Conservation (phyloP, 2,113 vertebrate genomes). For the Tylochromis polylepis region DNA sequence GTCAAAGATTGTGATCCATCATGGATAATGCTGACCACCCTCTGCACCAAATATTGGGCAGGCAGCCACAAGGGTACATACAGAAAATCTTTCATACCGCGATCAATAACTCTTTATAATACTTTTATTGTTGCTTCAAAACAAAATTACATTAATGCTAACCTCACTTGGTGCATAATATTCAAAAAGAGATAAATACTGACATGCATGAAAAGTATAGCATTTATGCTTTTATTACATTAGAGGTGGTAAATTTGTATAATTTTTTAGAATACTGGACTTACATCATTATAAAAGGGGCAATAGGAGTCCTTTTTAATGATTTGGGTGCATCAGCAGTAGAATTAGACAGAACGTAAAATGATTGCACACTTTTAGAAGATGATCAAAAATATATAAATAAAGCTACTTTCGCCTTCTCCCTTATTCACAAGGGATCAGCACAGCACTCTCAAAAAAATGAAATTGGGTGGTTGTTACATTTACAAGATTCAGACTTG, state of each 20-base stretch:
- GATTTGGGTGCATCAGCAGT: neutral
- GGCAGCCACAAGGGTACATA: neutral
- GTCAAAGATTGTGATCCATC: neutral
- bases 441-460: no score
- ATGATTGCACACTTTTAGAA: neutral
- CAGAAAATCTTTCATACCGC: neutral
- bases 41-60: neutral
- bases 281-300: neutral
- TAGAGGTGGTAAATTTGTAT: neutral
- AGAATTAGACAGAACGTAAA: neutral
- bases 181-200: neutral
- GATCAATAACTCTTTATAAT: neutral
- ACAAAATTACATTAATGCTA: neutral
- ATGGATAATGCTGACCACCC: neutral
- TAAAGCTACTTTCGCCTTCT: neutral
- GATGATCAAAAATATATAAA: neutral
- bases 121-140: neutral
- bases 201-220: neutral
- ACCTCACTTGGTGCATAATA: neutral
- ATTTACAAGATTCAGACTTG: no score
- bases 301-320: neutral
- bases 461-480: no score
- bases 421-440: neutral
- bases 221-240: neutral
- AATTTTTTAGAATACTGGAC: neutral